Conservation (phyloP, 2,797 vertebrate genomes). For the Calcarius lapponicus region DNA sequence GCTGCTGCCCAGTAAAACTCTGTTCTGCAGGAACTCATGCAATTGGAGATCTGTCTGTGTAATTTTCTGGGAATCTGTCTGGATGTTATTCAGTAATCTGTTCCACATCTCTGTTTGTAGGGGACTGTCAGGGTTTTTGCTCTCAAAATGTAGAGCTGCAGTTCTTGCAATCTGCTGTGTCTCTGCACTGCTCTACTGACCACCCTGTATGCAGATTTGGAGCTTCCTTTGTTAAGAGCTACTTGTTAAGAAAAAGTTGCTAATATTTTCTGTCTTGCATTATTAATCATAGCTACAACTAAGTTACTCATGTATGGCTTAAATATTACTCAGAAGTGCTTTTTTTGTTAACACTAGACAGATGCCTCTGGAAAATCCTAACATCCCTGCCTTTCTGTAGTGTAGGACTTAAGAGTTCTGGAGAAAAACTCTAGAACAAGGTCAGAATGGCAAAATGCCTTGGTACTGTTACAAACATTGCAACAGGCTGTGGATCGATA, state of each 20-base stretch:
- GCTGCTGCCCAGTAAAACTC: neutral
- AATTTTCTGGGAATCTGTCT: neutral
- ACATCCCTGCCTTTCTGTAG: neutral
- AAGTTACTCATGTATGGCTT: neutral
- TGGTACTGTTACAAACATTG: neutral
- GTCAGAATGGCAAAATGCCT: neutral
- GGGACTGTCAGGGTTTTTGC: neutral
- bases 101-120: neutral
- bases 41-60: neutral
- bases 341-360: neutral
- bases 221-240: neutral
- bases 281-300: neutral
- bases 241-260: neutral
- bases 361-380: neutral
- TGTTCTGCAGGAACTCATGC: neutral
- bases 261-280: neutral
- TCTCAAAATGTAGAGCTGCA: neutral
- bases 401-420: neutral
- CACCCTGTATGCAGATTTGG: rapidly evolving
- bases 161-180: neutral
- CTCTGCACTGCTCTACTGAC: neutral
- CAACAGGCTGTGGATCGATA: neutral
- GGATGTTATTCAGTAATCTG: neutral
- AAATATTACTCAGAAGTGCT: neutral
- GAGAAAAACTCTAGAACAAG: neutral